These are phyloP conservation scores for Benitochromis conjunctus DNA, from an alignment of 2,113 vertebrate species.

Conservation along the genomic window DNA sequence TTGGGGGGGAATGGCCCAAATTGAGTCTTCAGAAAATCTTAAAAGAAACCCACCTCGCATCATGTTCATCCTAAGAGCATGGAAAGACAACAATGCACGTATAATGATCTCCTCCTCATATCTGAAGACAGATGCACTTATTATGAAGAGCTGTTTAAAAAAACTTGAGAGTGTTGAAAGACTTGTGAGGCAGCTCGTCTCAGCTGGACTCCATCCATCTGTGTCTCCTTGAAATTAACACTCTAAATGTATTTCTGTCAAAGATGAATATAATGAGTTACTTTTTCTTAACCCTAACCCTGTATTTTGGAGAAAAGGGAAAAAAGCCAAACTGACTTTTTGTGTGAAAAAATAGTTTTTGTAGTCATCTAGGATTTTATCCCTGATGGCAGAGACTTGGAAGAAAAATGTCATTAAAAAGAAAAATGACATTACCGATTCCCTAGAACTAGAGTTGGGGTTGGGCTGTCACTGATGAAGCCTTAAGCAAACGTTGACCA, in stretches of 20 bases:
- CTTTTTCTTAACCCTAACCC: background rate
- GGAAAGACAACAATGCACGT: background rate
- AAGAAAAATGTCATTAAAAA: too few relatives aligned
- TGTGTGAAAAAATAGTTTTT: accelerated
- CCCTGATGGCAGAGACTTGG: background rate
- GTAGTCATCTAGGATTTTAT: background rate
- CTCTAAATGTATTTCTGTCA: background rate
- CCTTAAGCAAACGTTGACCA: background rate
- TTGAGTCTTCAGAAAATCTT: background rate
- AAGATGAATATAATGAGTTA: background rate
- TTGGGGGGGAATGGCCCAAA: background rate
- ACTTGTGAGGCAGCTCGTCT: background rate
- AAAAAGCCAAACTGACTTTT: background rate
- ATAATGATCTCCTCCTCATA: background rate
- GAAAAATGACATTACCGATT: too few relatives aligned
- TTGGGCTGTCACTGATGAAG: background rate
- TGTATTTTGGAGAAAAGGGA: background rate
- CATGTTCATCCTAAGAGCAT: background rate
- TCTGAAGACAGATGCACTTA: background rate
- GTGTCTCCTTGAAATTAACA: background rate
- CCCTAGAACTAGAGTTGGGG: background rate
- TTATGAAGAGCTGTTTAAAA: background rate
- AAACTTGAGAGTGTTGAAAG: background rate
- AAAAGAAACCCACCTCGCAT: background rate
- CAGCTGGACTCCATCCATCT: background rate